A percentile compares a stretch with the other conserved stretches of the same genome.
phyloP scores from a whole-genome alignment of 2,797 vertebrate genomes.

The Sebastes glaucus region DNA sequence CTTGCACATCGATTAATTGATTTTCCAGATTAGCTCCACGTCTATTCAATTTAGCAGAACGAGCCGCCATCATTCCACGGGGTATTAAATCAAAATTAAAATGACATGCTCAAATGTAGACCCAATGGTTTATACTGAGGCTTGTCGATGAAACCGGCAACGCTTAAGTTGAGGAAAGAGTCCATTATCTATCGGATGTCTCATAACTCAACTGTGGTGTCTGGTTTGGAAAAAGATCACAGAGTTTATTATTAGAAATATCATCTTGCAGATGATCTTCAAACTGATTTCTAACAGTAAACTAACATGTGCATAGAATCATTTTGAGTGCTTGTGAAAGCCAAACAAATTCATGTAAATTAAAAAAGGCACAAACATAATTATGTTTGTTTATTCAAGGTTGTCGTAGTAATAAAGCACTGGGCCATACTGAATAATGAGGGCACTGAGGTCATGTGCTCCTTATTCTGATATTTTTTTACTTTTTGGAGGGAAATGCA shows the following conservation, averaged over 20 bases:
- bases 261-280: neutral
- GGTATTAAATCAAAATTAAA: slow-evolving; percentile 76
- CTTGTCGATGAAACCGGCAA: slow-evolving; percentile 58
- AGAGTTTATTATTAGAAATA: neutral
- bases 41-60: slow-evolving; percentile 72
- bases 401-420: neutral
- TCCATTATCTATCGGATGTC: slow-evolving; percentile 43
- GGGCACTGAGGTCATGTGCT: neutral
- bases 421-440: neutral
- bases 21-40: slow-evolving; percentile 73
- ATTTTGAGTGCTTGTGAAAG: neutral
- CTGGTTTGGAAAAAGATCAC: neutral
- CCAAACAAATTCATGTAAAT: neutral
- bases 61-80: slow-evolving; percentile 42
- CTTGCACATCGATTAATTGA: slow-evolving; percentile 71
- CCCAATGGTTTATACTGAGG: slow-evolving; percentile 45
- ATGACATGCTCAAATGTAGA: slow-evolving; percentile 69
- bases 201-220: slow-evolving; percentile 29
- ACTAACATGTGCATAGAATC: neutral
- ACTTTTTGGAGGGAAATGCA: neutral
- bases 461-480: neutral
- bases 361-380: neutral
- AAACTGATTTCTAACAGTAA: neutral
- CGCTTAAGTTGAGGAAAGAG: slow-evolving; percentile 50
- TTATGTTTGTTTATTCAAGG: neutral